Percentiles rank a stretch among this genome's conserved stretches.
These are phyloP conservation scores for Aurelia aurita complex sp. Pacific DNA, from an alignment of 30 jellyfish, hydroid and myxozoan genomes.

Conservation along the genomic window DNA sequence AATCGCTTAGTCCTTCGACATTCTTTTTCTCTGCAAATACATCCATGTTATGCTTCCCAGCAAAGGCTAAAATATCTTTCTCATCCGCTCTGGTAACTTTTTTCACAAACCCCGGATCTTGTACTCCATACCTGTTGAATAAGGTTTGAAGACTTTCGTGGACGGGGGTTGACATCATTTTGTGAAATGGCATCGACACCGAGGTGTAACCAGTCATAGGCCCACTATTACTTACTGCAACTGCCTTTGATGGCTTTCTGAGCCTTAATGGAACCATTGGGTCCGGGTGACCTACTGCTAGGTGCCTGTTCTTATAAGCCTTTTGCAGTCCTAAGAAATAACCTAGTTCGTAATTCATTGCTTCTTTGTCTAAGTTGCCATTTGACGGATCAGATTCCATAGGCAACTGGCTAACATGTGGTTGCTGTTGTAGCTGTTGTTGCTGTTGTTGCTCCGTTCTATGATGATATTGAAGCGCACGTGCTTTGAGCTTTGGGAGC, in stretches of 20 bases:
- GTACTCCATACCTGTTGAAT: slow-evolving; percentile 34
- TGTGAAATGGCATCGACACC: slow-evolving; percentile 53
- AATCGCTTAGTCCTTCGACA: slow-evolving; percentile 53
- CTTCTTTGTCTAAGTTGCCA: slow-evolving; percentile 63
- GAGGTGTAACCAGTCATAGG: slow-evolving; percentile 69
- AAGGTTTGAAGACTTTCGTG: slow-evolving; percentile 47
- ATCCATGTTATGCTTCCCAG: slow-evolving; percentile 66
- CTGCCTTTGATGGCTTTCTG: not conserved
- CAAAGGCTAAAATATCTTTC: slow-evolving; percentile 54
- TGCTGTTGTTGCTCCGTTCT: not conserved
- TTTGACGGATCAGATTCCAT: slow-evolving; percentile 29
- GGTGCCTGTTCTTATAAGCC: slow-evolving; percentile 55
- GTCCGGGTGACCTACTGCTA: slow-evolving; percentile 24
- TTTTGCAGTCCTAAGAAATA: slow-evolving; percentile 62
- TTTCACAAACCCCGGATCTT: slow-evolving; percentile 63
- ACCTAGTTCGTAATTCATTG: slow-evolving; percentile 73
- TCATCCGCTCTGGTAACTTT: slow-evolving; percentile 64
- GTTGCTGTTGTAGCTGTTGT: not conserved
- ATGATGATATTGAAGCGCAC: slow-evolving; percentile 48
- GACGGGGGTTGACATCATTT: slow-evolving; percentile 22
- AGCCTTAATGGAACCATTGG: slow-evolving; percentile 37
- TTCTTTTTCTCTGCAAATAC: slow-evolving; percentile 65
- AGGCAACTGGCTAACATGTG: not conserved
- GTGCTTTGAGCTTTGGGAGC: slow-evolving; percentile 62
- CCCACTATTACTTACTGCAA: slow-evolving; percentile 30